phyloP scores from a whole-genome alignment of 2,113 vertebrate species.

The Limanda limanda region DNA sequence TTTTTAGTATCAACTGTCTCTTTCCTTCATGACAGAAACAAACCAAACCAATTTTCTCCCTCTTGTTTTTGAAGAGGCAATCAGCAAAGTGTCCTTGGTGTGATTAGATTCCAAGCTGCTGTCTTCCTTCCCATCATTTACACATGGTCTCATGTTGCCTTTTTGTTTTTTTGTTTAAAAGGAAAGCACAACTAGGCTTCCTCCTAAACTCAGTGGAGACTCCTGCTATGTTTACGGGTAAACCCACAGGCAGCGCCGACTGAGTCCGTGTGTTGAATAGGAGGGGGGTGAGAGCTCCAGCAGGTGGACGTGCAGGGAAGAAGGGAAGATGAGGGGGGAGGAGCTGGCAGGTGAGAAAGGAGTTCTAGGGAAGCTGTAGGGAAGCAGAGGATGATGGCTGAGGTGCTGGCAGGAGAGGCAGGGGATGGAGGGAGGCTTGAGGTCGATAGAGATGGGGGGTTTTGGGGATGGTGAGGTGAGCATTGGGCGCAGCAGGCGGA shows the following conservation, averaged over 20 bases:
- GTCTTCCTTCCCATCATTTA: constrained; percentile 52
- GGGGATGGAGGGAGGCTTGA: not conserved
- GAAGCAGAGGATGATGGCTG: not conserved
- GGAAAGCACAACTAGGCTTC: constrained; percentile 38
- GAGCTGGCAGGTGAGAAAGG: not conserved
- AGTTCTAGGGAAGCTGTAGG: not conserved
- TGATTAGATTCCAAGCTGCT: constrained; percentile 72
- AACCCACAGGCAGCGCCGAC: not conserved
- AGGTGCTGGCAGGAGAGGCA: not conserved
- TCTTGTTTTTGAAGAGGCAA: constrained; percentile 76
- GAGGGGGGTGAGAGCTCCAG: not conserved
- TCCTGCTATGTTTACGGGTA: not conserved
- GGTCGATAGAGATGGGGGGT: not conserved
- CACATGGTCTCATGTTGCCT: constrained; percentile 34
- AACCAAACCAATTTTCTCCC: constrained; percentile 72
- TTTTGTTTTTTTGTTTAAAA: constrained; percentile 20
- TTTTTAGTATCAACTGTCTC: constrained; percentile 72
- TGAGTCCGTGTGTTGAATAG: not conserved
- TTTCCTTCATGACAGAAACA: constrained; percentile 70
- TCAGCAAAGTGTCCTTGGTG: constrained; percentile 74
- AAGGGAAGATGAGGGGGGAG: not conserved
- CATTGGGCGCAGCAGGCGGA: not conserved
- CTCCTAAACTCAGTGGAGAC: not conserved
- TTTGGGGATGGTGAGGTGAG: not conserved
- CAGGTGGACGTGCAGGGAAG: not conserved